Conservation (phyloP, 2,113 vertebrate species). For the Dermatemys mawii region DNA sequence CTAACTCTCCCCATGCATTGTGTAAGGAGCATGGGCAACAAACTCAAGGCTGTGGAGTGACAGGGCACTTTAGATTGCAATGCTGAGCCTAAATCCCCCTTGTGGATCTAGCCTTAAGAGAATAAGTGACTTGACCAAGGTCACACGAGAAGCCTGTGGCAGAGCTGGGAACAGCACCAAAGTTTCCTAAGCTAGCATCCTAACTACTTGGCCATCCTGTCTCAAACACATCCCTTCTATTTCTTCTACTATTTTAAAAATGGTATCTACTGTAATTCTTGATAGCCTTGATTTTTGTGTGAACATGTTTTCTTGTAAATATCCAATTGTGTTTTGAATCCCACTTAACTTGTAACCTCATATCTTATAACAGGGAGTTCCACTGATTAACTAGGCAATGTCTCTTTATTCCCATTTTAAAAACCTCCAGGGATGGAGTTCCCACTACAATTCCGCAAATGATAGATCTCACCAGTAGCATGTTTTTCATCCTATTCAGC, state of each 20-base stretch:
- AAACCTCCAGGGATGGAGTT: not conserved
- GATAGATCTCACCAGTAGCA: not conserved
- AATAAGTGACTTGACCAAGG: not conserved
- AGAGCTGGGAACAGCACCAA: too few relatives aligned
- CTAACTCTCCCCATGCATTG: too few relatives aligned
- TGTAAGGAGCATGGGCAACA: too few relatives aligned
- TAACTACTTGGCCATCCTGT: not conserved
- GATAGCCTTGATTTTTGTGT: not conserved
- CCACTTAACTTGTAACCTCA: not conserved
- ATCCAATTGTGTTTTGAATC: not conserved
- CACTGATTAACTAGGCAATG: fast-evolving
- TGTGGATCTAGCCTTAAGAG: not conserved
- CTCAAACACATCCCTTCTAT: not conserved
- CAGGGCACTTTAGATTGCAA: too few relatives aligned
- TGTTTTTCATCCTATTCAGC: not conserved
- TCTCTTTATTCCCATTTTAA: not conserved
- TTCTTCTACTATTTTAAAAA: not conserved
- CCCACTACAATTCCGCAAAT: not conserved
- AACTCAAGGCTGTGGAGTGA: too few relatives aligned
- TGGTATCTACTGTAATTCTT: not conserved
- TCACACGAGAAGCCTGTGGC: not conserved
- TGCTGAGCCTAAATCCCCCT: not conserved
- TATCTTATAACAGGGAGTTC: not conserved
- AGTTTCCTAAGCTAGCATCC: not conserved
- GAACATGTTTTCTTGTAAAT: not conserved